Evolutionary conservation across 2,797 vertebrate genomes (phyloP).

Genomic region (Oryzias sinensis): DNA sequence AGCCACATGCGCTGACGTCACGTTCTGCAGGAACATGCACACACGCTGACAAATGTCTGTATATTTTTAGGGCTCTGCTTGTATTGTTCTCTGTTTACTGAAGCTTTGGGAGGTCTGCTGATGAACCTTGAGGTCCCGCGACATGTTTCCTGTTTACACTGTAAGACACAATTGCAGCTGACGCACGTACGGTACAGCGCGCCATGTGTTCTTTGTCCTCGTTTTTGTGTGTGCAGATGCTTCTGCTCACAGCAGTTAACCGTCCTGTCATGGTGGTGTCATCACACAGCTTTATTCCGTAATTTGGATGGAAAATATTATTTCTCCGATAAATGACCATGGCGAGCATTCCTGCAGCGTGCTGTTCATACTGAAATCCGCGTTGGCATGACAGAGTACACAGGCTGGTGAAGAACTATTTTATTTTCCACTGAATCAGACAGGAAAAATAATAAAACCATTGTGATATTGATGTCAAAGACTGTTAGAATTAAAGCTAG

Average conservation of each 20-base stretch:
- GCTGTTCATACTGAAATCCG: slow-evolving; percentile 53
- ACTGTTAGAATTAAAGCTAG: slow-evolving; percentile 27
- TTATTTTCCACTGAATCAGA: slow-evolving; percentile 54
- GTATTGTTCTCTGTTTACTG: slow-evolving; percentile 54
- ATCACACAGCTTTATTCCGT: slow-evolving; percentile 22
- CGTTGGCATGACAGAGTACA: slow-evolving; percentile 40
- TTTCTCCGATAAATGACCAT: slow-evolving; percentile 46
- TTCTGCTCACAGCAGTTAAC: slow-evolving; percentile 43
- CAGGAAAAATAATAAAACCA: slow-evolving; percentile 53
- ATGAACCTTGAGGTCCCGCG: slow-evolving; percentile 44
- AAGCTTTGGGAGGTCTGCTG: slow-evolving; percentile 61
- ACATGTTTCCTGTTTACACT: slow-evolving; percentile 69
- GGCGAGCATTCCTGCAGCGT: slow-evolving; percentile 33
- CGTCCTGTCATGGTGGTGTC: slow-evolving; percentile 36
- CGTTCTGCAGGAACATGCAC: slow-evolving; percentile 12
- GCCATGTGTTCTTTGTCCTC: slow-evolving; percentile 34
- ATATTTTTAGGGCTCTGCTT: slow-evolving; percentile 58
- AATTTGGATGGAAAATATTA: slow-evolving; percentile 57
- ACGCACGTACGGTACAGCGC: slow-evolving; percentile 39
- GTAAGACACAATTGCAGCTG: slow-evolving; percentile 60
- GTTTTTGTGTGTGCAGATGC: slow-evolving; percentile 27
- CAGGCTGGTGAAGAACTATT: slow-evolving; percentile 32
- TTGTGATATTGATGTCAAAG: slow-evolving; percentile 47
- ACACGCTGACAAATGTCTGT: slow-evolving; percentile 28
- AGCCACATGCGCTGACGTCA: slow-evolving; percentile 12